Base-by-base conservation (phyloP, 2,113 vertebrate genomes). In the Vireo altiloquus region DNA sequence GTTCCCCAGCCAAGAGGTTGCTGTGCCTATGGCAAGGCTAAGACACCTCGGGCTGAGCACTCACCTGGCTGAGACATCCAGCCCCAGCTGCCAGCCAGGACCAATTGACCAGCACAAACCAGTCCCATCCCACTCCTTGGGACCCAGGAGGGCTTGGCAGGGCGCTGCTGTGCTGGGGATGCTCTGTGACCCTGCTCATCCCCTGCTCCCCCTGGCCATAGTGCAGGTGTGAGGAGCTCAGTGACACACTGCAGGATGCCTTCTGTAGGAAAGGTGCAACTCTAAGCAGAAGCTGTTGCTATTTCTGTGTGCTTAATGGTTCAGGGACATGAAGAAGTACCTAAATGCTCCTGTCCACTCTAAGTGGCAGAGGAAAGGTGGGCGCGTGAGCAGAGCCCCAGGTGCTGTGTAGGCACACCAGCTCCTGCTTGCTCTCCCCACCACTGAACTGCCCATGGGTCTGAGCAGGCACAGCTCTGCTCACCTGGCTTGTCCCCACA, bases 121-220 rank as follows among this genome's bases (percentile, higher is more conserved):
- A 7, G 1, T 33, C 25, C 31, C 79, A 44, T 79, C 64, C 54
- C 0, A 0, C 27, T 77, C 64, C 50, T 72, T 17, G 23, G 1
- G 2, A 24, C 6, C 2, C 4, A 4, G 39, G 15, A 24, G 21
- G 54, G 40, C 63, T 79, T 71, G 69, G 50, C 72, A 35, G 64
- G 25, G 24, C 2, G 1, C 11, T n/a, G 72, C 53, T 27, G 22
- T 7, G 3, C 42, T 46, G 53, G 40, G 65, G 70, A 72, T 0
- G 0, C 1, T 1, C 35, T 53, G 49, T 44, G 59, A 61, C 66
- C 22, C 35, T 78, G 50, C 66, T 75, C 15, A 4, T 25, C 3
- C 53, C 30, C 68, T 54, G 52, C 60, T 76, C 64, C 40, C 59
- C 35, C 23, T 0, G 24, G 27, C 49, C 27, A 19, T 3, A 71